Conservation (phyloP, 2,888 invertebrate genomes). For the Chaitophorus viminalis region DNA sequence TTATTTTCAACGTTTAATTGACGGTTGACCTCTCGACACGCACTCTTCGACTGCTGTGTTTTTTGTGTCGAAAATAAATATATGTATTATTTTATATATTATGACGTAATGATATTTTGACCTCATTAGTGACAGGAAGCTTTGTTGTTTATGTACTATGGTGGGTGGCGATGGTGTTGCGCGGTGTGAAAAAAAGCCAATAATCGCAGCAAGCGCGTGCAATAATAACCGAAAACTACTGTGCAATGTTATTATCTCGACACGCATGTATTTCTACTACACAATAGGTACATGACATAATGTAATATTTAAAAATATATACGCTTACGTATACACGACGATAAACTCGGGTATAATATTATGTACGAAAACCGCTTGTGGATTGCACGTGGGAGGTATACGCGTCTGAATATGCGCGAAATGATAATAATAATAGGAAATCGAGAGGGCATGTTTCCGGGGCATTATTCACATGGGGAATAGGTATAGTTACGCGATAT, state of each 20-base stretch:
- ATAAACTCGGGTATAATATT: not conserved
- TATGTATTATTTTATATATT: not conserved
- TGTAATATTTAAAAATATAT: too few species aligned
- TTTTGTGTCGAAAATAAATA: conserved; percentile 35
- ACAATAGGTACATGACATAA: not conserved
- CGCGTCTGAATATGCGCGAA: not conserved
- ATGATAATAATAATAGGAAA: conserved; percentile 31
- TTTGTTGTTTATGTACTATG: conserved; percentile 7
- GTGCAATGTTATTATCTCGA: not conserved
- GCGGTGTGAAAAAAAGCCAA: too few species aligned
- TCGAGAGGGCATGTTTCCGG: conserved; percentile 51
- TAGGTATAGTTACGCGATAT: conserved; percentile 39
- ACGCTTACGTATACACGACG: not conserved
- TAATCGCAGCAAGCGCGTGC: not conserved
- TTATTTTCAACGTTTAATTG: conserved; percentile 42
- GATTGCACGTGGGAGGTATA: conserved; percentile 43
- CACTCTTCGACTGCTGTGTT: conserved; percentile 7
- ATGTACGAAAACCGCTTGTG: not conserved
- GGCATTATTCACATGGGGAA: conserved; percentile 25
- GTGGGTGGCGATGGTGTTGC: not conserved
- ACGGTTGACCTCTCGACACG: conserved; percentile 46
- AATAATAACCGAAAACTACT: conserved; percentile 18
- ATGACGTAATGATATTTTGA: conserved; percentile 50
- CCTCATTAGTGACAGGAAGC: conserved; percentile 59
- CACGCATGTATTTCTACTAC: not conserved